A percentile compares a stretch with the other conserved stretches of the same genome.
Conservation (phyloP, 1,140 invertebrate species). For the Phymastichus coffea region DNA sequence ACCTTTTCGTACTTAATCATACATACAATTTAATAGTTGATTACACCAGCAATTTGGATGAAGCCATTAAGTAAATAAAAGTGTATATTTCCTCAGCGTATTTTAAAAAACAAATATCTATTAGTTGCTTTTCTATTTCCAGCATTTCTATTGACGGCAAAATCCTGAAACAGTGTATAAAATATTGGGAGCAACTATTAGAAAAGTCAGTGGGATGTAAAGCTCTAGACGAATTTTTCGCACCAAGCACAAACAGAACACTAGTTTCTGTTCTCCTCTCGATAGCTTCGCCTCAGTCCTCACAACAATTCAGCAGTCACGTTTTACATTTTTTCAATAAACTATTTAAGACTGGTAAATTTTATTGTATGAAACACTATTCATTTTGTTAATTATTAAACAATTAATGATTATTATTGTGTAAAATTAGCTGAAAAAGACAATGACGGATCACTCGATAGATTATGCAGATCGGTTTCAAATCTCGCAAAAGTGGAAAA, state of each 20-base stretch:
- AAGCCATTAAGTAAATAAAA: slow-evolving; percentile 35
- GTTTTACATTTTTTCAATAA: slow-evolving; percentile 81
- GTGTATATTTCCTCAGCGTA: not conserved
- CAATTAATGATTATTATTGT: not conserved
- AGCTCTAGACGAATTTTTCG: slow-evolving; percentile 81
- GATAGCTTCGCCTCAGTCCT: slow-evolving; percentile 67
- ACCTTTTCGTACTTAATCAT: slow-evolving; percentile 65
- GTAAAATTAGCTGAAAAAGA: slow-evolving; percentile 55
- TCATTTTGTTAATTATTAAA: no score
- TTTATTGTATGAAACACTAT: no score
- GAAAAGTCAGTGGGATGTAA: slow-evolving; percentile 76
- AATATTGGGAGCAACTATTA: slow-evolving; percentile 82
- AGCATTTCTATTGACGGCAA: slow-evolving; percentile 65
- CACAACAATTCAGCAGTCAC: slow-evolving; percentile 71
- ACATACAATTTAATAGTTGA: slow-evolving; percentile 71
- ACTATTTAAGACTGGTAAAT: slow-evolving; percentile 70
- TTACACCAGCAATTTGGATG: slow-evolving; percentile 53
- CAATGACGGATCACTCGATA: slow-evolving; percentile 65
- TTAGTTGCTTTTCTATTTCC: slow-evolving; percentile 33
- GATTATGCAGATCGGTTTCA: slow-evolving; percentile 68
- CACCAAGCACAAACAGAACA: slow-evolving; percentile 60
- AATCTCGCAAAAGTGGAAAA: slow-evolving; percentile 68
- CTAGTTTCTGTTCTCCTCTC: slow-evolving; percentile 74
- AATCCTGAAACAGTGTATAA: slow-evolving; percentile 69
- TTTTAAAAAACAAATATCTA: not conserved